Evolutionary conservation across 2,888 invertebrate genomes (phyloP).

Genomic region (Trichopria drosophilae): DNA sequence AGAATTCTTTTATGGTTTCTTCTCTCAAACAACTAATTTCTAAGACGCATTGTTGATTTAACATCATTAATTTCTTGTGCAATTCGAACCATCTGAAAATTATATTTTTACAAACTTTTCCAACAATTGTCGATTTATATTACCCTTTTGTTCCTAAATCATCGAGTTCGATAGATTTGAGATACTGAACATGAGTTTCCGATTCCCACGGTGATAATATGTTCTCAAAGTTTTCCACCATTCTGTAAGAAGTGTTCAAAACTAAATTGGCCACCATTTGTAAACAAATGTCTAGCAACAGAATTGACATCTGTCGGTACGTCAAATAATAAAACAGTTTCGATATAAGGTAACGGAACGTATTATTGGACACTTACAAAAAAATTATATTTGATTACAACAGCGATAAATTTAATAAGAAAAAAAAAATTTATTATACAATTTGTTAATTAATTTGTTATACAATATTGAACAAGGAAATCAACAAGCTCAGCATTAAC

Average conservation of each 20-base stretch:
- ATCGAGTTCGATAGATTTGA: conserved; percentile 68
- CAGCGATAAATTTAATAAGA: too few species aligned
- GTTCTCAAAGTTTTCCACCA: conserved; percentile 41
- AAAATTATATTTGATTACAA: too few species aligned
- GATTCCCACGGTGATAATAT: conserved; percentile 71
- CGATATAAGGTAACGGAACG: too few species aligned
- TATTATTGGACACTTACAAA: too few species aligned
- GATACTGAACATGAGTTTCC: conserved; percentile 73
- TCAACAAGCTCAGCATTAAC: too few species aligned
- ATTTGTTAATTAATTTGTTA: too few species aligned
- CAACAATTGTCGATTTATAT: conserved; percentile 4
- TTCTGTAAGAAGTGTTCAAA: conserved; percentile 21
- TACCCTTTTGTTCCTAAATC: conserved; percentile 69
- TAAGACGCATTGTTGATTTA: conserved; percentile 85
- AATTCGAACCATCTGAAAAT: conserved; percentile 74
- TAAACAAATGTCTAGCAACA: conserved; percentile 47
- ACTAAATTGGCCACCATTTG: conserved; percentile 41
- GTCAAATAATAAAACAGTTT: too few species aligned
- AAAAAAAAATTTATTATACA: too few species aligned
- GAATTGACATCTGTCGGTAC: too few species aligned
- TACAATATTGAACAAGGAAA: too few species aligned
- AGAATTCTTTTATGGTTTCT: conserved; percentile 81
- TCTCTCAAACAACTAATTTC: conserved; percentile 79
- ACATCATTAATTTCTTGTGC: conserved; percentile 80
- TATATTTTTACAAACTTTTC: not conserved